Percentiles rank a stretch among this genome's conserved stretches.
These are phyloP conservation scores for Pica pica DNA, from an alignment of 2,113 vertebrate species.

Conservation along the genomic window DNA sequence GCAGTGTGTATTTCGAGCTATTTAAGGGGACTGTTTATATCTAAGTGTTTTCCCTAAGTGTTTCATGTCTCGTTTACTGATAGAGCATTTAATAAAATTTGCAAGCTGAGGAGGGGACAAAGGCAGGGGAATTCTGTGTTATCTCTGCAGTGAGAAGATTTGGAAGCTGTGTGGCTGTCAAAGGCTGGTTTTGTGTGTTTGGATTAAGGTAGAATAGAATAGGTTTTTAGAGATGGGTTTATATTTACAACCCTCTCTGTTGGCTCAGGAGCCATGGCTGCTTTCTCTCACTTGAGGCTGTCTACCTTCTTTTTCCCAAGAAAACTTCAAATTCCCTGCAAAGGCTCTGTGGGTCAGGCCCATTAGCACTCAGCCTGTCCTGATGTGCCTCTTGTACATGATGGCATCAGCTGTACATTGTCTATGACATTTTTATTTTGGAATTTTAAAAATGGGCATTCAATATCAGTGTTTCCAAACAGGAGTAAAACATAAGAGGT, in stretches of 20 bases:
- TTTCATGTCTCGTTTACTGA: background rate
- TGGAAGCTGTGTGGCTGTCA: fast-evolving
- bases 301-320: background rate
- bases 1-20: background rate
- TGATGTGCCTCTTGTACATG: fast-evolving
- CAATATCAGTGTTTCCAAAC: background rate
- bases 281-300: background rate
- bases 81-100: background rate
- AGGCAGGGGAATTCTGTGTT: background rate
- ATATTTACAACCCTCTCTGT: background rate
- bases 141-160: background rate
- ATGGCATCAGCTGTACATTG: background rate
- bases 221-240: background rate
- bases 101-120: background rate
- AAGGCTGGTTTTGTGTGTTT: background rate
- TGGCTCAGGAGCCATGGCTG: background rate
- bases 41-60: background rate
- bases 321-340: background rate
- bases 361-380: fast-evolving
- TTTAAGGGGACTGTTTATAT: background rate
- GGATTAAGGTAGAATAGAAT: background rate
- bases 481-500: background rate
- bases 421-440: background rate
- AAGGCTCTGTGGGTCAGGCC: background rate
- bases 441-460: background rate